These are phyloP conservation scores for Anastrepha obliqua DNA, from an alignment of 1,140 invertebrate species.

Conservation along the genomic window DNA sequence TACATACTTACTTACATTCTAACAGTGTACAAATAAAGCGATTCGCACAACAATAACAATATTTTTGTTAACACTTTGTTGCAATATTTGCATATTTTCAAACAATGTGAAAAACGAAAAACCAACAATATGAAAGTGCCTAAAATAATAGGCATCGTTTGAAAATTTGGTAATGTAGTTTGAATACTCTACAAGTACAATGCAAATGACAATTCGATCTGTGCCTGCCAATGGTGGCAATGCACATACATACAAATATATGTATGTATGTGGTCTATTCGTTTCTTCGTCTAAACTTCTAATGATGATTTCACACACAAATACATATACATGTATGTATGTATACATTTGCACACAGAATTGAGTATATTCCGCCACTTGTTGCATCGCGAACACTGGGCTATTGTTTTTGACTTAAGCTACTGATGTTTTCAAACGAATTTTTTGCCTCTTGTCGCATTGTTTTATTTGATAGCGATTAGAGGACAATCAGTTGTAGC, in stretches of 20 bases:
- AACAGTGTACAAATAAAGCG: too few species aligned
- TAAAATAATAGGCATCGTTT: background rate
- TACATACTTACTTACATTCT: too few species aligned
- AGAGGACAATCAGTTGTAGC: background rate
- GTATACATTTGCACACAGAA: background rate
- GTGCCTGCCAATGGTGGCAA: too few species aligned
- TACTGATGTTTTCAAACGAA: background rate
- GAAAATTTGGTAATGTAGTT: conserved; percentile 1
- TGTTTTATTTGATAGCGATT: conserved; percentile 8
- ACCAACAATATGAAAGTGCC: background rate
- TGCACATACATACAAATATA: background rate
- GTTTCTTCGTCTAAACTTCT: background rate
- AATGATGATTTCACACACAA: background rate
- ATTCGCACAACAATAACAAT: too few species aligned
- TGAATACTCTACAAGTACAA: background rate
- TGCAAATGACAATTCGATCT: background rate
- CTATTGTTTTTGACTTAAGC: conserved; percentile 39
- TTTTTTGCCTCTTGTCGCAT: background rate
- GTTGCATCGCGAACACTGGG: background rate
- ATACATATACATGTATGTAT: background rate
- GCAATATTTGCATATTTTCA: background rate
- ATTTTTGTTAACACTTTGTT: too few species aligned
- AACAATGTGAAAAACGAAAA: conserved; percentile 12
- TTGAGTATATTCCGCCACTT: background rate
- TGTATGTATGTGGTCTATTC: background rate